Percentiles rank a stretch among this genome's conserved stretches.
Conservation (phyloP, 2,113 vertebrate species). For the Platanista minor region DNA sequence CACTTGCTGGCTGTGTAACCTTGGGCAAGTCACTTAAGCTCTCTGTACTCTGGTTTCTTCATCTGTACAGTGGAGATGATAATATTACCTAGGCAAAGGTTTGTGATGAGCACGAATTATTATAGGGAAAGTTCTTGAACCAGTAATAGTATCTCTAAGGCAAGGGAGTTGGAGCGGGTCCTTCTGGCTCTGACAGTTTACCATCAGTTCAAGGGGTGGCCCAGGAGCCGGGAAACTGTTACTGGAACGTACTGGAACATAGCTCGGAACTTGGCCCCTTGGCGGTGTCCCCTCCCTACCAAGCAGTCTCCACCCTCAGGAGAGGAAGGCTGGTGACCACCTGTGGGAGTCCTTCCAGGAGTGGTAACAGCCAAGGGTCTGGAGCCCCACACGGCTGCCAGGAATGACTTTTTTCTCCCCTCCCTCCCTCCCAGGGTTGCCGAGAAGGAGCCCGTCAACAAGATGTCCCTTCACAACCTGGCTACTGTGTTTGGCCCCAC, state of each 20-base stretch:
- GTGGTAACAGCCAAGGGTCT: neutral
- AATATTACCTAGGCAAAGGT: neutral
- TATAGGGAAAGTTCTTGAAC: neutral
- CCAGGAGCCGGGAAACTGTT: neutral
- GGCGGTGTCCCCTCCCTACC: neutral
- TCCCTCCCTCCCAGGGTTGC: slow-evolving; percentile 86
- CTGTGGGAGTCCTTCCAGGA: neutral
- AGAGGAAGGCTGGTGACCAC: neutral
- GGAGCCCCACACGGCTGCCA: neutral
- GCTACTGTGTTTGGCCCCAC: slow-evolving; percentile 98
- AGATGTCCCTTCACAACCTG: slow-evolving; percentile 99
- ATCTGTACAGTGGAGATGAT: neutral
- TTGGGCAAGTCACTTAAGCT: neutral
- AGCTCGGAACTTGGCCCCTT: neutral
- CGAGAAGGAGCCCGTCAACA: slow-evolving; percentile 98
- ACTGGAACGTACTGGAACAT: neutral
- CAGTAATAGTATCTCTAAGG: neutral
- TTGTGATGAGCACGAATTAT: neutral
- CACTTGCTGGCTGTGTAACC: neutral
- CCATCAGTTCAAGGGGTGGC: neutral
- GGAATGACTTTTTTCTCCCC: neutral
- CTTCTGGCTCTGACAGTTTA: neutral
- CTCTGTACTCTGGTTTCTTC: neutral
- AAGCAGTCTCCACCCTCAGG: neutral
- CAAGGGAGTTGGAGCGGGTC: neutral